phyloP scores from a whole-genome alignment of 2,113 vertebrate species.

The Andinoacara biseriatus region DNA sequence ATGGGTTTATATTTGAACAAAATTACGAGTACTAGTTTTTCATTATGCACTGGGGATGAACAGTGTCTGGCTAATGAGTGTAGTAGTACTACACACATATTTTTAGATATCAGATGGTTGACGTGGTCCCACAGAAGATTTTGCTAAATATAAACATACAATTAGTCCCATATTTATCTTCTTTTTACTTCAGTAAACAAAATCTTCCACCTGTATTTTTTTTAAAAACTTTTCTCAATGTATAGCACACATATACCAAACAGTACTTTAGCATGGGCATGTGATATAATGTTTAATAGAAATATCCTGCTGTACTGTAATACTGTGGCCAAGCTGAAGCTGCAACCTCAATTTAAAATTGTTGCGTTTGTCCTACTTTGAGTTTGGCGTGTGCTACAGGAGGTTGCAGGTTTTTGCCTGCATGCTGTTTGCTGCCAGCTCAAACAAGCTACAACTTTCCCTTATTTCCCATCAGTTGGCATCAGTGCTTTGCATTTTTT shows the following conservation, averaged over 20 bases:
- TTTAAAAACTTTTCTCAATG: not conserved
- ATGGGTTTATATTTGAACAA: not conserved
- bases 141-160: not conserved
- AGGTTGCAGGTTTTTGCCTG: not conserved
- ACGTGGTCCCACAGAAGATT: not conserved
- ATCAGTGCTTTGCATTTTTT: not conserved
- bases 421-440: not conserved
- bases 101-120: not conserved
- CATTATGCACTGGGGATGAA: rapidly evolving
- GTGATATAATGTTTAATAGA: not conserved
- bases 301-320: not conserved
- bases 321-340: not conserved
- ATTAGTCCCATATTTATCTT: not conserved
- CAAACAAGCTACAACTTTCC: not conserved
- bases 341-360: not conserved
- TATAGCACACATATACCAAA: not conserved
- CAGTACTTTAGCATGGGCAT: not conserved
- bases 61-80: not conserved
- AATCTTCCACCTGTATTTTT: not conserved
- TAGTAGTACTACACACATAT: not conserved
- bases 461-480: not conserved
- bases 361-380: not conserved
- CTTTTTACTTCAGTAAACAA: not conserved
- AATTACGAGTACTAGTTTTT: not conserved
- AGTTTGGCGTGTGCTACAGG: not conserved